Evolutionary conservation across 2,797 vertebrate species (phyloP).

Genomic region (Ambastaia sidthimunki): DNA sequence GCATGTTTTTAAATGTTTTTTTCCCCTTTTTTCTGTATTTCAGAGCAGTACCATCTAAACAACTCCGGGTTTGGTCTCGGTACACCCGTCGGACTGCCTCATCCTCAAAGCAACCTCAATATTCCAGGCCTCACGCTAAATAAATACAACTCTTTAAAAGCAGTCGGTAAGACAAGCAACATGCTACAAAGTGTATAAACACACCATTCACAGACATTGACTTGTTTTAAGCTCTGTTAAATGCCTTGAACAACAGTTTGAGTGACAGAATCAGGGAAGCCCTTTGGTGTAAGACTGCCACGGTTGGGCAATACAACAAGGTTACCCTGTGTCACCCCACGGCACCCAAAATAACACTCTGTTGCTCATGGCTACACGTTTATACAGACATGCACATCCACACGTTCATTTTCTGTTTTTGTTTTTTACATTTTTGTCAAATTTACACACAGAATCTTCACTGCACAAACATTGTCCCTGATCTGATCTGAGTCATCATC

Average conservation of each 20-base stretch:
- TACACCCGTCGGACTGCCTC: constrained; percentile 73
- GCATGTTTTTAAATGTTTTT: background rate
- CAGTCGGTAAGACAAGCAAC: constrained; percentile 82
- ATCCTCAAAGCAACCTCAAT: constrained; percentile 80
- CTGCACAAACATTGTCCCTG: no score
- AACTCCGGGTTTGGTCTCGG: constrained; percentile 72
- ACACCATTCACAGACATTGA: constrained; percentile 13
- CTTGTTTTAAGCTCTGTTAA: constrained; percentile 4
- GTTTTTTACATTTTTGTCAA: background rate
- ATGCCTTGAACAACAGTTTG: constrained; percentile 10
- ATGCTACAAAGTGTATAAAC: background rate
- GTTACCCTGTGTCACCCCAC: background rate
- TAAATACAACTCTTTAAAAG: constrained; percentile 86
- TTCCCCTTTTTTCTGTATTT: constrained; percentile 21
- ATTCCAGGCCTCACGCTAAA: constrained; percentile 75
- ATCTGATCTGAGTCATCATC: no score
- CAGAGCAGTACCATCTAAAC: constrained; percentile 89
- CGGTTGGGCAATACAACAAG: background rate
- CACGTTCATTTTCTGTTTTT: background rate
- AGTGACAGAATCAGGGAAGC: constrained; percentile 40
- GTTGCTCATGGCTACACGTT: constrained; percentile 5
- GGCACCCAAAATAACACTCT: background rate
- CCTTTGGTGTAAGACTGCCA: constrained; percentile 20
- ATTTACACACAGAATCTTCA: background rate
- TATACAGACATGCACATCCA: background rate